These are phyloP conservation scores for Hypsopygia costalis DNA, from an alignment of 2,888 invertebrate genomes.

Conservation along the genomic window DNA sequence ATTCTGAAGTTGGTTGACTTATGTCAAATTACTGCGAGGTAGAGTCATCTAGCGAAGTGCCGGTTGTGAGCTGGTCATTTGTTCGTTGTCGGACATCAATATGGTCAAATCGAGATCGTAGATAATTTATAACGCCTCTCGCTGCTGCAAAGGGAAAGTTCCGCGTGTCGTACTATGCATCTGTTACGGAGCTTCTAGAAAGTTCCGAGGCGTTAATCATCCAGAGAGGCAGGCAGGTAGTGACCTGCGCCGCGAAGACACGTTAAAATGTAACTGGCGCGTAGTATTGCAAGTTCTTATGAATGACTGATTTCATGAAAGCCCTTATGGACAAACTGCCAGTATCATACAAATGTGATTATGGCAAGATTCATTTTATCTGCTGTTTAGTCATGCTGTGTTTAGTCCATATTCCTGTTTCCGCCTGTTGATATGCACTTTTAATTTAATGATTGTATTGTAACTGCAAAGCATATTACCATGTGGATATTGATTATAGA, in stretches of 20 bases:
- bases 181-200: slow-evolving; percentile 23
- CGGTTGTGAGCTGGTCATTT: not conserved
- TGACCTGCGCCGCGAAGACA: slow-evolving; percentile 19
- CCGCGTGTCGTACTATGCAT: slow-evolving; percentile 4
- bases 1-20: not conserved
- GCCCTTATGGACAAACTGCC: too few relatives aligned
- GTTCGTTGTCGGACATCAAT: not conserved
- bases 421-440: too few relatives aligned
- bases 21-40: not conserved
- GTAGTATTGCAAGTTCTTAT: too few relatives aligned
- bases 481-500: too few relatives aligned
- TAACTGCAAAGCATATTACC: too few relatives aligned
- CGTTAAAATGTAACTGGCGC: too few relatives aligned
- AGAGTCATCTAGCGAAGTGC: not conserved
- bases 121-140: slow-evolving; percentile 3
- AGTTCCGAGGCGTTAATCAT: slow-evolving; percentile 26
- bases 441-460: too few relatives aligned
- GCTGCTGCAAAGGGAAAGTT: slow-evolving; percentile 13
- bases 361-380: too few relatives aligned
- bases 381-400: too few relatives aligned
- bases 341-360: too few relatives aligned
- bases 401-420: too few relatives aligned
- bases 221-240: slow-evolving; percentile 24
- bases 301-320: too few relatives aligned
- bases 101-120: slow-evolving; percentile 2